Conservation (phyloP, 37 sponge, comb jelly and placozoan species). For the Eunapius fragilis region DNA sequence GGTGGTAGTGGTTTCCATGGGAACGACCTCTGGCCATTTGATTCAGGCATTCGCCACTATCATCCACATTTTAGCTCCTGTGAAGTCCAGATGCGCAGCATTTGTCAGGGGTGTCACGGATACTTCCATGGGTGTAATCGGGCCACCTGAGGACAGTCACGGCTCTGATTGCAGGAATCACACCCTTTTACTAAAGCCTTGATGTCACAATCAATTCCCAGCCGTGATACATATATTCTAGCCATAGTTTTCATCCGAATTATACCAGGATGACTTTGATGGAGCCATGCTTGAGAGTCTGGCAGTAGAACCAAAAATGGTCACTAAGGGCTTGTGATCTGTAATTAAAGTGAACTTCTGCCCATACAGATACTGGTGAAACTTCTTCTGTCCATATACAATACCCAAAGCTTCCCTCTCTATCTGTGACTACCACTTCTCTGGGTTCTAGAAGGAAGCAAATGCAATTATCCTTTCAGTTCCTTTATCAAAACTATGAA, state of each 20-base stretch:
- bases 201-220: constrained; percentile 18
- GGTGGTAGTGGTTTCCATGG: constrained; percentile 16
- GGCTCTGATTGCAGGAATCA: neutral
- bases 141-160: neutral
- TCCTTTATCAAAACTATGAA: constrained; percentile 39
- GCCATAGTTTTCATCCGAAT: constrained; percentile 14
- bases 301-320: constrained; percentile 40
- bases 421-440: constrained; percentile 58
- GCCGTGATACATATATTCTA: constrained; percentile 26
- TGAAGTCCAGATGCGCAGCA: constrained; percentile 18
- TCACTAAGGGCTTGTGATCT: constrained; percentile 53
- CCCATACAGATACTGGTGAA: constrained; percentile 73
- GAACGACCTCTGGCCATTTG: constrained; percentile 58
- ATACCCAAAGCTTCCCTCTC: constrained; percentile 53
- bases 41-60: constrained; percentile 30
- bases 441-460: constrained; percentile 47
- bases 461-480: constrained; percentile 54
- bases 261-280: constrained; percentile 14
- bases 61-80: constrained; percentile 10
- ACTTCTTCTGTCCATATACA: constrained; percentile 42
- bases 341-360: constrained; percentile 49
- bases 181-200: neutral
- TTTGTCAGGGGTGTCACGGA: constrained; percentile 16
- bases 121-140: constrained; percentile 9
- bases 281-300: constrained; percentile 34